Conservation (phyloP, 2,888 invertebrate genomes). For the Parasteatoda lunata region DNA sequence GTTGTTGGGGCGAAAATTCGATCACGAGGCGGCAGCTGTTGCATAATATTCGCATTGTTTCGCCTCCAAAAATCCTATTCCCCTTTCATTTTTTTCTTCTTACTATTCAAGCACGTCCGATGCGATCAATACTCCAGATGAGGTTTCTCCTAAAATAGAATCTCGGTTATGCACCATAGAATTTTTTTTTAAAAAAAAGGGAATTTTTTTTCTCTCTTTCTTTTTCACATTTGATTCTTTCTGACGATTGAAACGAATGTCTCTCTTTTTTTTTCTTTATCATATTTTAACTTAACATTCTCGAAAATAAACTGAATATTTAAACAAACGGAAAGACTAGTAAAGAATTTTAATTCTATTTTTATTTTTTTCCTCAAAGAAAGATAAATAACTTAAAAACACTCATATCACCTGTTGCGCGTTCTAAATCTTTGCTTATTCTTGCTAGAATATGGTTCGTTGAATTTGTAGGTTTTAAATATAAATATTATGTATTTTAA, state of each 20-base stretch:
- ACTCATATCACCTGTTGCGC: conserved; percentile 25
- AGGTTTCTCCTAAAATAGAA: conserved; percentile 58
- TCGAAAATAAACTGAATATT: conserved; percentile 24
- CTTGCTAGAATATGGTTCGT: too few species aligned
- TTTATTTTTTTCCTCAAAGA: neutral
- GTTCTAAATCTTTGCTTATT: neutral
- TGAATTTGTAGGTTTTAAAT: neutral
- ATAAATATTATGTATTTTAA: neutral
- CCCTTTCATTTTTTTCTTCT: conserved; percentile 13
- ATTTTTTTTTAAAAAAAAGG: conserved; percentile 4
- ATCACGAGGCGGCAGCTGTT: conserved; percentile 54
- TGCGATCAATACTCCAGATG: conserved; percentile 47
- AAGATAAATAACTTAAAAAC: neutral
- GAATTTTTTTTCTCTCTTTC: conserved; percentile 1
- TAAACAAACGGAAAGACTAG: conserved; percentile 4
- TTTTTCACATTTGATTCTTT: conserved; percentile 8
- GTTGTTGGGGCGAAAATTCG: conserved; percentile 59
- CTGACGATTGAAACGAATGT: conserved; percentile 14
- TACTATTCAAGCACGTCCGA: conserved; percentile 40
- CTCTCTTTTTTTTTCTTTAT: conserved; percentile 9
- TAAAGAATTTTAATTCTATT: conserved; percentile 23
- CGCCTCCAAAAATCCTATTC: conserved; percentile 52
- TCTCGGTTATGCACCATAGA: conserved; percentile 48
- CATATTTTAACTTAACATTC: conserved; percentile 12
- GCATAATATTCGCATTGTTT: conserved; percentile 59